phyloP scores from a whole-genome alignment of 2,113 vertebrate species.

The Platichthys flesus region DNA sequence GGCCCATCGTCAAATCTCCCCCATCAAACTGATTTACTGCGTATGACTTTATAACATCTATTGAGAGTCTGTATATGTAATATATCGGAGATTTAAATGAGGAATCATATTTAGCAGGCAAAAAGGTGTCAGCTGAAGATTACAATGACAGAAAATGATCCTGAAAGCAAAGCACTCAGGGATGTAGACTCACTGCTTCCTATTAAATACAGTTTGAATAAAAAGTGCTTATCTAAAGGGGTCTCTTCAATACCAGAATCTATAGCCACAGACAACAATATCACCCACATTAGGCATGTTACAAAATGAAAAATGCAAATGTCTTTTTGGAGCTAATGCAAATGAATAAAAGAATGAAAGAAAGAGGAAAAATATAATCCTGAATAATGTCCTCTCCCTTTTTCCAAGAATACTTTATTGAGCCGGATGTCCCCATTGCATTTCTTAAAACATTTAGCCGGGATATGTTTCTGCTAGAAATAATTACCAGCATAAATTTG shows the following conservation, averaged over 20 bases:
- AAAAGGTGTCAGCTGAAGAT: conserved; percentile 37
- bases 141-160: conserved; percentile 43
- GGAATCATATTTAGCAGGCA: conserved; percentile 27
- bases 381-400: conserved; percentile 59
- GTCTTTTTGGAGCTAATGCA: conserved; percentile 50
- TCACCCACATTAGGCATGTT: conserved; percentile 40
- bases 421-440: conserved; percentile 66
- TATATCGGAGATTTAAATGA: conserved; percentile 30
- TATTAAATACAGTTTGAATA: conserved; percentile 53
- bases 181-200: conserved; percentile 34
- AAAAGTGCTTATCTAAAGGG: conserved; percentile 59
- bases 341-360: conserved; percentile 53
- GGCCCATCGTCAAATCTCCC: not conserved
- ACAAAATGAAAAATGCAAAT: conserved; percentile 64
- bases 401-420: conserved; percentile 59
- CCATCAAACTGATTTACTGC: not conserved
- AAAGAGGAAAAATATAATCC: conserved; percentile 48
- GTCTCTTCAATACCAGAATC: conserved; percentile 37
- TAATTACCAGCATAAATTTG: conserved; percentile 82
- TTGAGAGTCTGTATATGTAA: conserved; percentile 3
- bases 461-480: conserved; percentile 67
- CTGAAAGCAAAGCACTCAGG: conserved; percentile 31
- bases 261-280: conserved; percentile 52
- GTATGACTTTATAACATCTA: not conserved
- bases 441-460: conserved; percentile 62